These are phyloP conservation scores for Tiaroga cobitis DNA, from an alignment of 2,797 vertebrate species.

Conservation along the genomic window DNA sequence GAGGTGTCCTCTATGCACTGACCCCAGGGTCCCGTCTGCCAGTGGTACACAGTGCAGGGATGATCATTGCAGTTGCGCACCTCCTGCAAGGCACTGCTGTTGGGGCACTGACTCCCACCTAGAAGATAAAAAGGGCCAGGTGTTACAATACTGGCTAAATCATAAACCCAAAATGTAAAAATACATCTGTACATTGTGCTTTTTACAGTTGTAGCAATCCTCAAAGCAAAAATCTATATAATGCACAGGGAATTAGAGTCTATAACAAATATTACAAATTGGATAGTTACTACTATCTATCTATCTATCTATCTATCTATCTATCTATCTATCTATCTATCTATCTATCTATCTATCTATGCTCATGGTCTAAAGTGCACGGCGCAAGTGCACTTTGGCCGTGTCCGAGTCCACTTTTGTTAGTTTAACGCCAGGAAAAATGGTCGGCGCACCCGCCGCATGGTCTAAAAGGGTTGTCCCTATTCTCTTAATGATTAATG, in stretches of 20 bases:
- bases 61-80: slow-evolving; percentile 92
- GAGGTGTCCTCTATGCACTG: slow-evolving; percentile 94
- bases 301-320: too few relatives aligned
- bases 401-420: too few relatives aligned
- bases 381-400: too few relatives aligned
- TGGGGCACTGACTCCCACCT: slow-evolving; percentile 91
- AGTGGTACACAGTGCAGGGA: slow-evolving; percentile 96
- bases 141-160: not conserved
- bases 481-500: too few relatives aligned
- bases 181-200: not conserved
- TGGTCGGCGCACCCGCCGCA: too few relatives aligned
- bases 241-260: not conserved
- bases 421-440: too few relatives aligned
- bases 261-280: not conserved
- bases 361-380: too few relatives aligned
- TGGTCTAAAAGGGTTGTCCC: too few relatives aligned
- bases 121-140: slow-evolving; percentile 11
- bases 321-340: too few relatives aligned
- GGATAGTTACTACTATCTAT: too few relatives aligned
- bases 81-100: slow-evolving; percentile 89
- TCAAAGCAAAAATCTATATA: not conserved
- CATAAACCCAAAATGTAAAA: slow-evolving; percentile 4
- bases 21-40: slow-evolving; percentile 94
- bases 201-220: too few relatives aligned
- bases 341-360: too few relatives aligned